Conservation (phyloP, 2,797 vertebrate genomes). For the Alcedo atthis region DNA sequence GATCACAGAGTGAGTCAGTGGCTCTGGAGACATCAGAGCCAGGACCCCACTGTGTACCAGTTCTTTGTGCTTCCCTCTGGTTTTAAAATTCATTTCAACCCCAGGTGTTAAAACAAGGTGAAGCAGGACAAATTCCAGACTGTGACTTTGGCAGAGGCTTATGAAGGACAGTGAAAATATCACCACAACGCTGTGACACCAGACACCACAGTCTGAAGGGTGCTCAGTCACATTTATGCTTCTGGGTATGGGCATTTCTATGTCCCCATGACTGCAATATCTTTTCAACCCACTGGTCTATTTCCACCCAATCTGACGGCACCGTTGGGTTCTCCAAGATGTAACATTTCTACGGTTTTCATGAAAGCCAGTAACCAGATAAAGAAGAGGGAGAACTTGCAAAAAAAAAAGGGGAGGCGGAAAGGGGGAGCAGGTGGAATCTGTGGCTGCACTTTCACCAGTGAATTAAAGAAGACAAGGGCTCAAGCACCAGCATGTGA, state of each 20-base stretch:
- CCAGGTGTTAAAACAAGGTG: slow-evolving; percentile 65
- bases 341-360: background rate
- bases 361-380: background rate
- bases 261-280: background rate
- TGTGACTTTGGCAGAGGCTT: slow-evolving; percentile 21
- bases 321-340: background rate
- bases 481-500: background rate
- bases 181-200: background rate
- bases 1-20: slow-evolving; percentile 70
- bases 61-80: slow-evolving; percentile 58
- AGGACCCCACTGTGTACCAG: slow-evolving; percentile 61
- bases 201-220: background rate
- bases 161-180: slow-evolving; percentile 36
- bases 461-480: background rate
- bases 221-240: background rate
- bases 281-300: background rate
- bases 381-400: background rate
- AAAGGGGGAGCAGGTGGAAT: too few relatives aligned
- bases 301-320: slow-evolving; percentile 7
- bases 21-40: slow-evolving; percentile 64
- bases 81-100: slow-evolving; percentile 68
- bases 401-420: too few relatives aligned
- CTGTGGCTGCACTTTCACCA: background rate
- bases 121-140: slow-evolving; percentile 50
- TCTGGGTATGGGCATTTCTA: background rate